These are phyloP conservation scores for Lacerta agilis DNA, from an alignment of 2,797 vertebrate species.

Conservation along the genomic window DNA sequence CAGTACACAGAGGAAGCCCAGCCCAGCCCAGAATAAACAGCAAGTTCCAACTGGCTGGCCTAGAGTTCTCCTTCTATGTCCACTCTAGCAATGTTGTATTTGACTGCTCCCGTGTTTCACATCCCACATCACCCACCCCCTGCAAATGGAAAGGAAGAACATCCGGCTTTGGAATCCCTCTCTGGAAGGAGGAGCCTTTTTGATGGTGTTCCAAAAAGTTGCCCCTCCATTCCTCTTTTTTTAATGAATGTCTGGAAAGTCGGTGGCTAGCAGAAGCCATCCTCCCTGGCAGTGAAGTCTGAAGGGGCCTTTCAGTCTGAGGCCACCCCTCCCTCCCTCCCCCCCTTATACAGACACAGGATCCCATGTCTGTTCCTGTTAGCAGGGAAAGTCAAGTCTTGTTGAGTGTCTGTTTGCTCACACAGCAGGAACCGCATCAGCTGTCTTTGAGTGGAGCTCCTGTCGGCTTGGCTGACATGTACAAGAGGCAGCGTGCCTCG, in stretches of 20 bases:
- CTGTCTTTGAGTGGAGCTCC: constrained; percentile 60
- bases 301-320: constrained; percentile 54
- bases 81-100: too few relatives aligned
- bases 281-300: background rate
- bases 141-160: too few relatives aligned
- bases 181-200: background rate
- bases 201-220: constrained; percentile 1
- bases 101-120: too few relatives aligned
- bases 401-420: constrained; percentile 67
- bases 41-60: too few relatives aligned
- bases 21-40: too few relatives aligned
- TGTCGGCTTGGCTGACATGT: constrained; percentile 67
- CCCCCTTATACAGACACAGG: constrained; percentile 42
- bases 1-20: too few relatives aligned
- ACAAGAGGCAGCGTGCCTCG: constrained; percentile 70
- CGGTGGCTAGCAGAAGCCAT: constrained; percentile 9
- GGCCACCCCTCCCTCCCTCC: background rate
- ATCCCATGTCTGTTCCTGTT: constrained; percentile 69
- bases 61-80: too few relatives aligned
- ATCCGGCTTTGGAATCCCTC: background rate
- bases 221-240: background rate
- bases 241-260: constrained; percentile 30
- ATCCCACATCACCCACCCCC: background rate
- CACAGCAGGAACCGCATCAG: constrained; percentile 64
- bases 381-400: constrained; percentile 74